phyloP scores from a whole-genome alignment of 2,888 invertebrate genomes.

The Hirtodrosophila confusa region DNA sequence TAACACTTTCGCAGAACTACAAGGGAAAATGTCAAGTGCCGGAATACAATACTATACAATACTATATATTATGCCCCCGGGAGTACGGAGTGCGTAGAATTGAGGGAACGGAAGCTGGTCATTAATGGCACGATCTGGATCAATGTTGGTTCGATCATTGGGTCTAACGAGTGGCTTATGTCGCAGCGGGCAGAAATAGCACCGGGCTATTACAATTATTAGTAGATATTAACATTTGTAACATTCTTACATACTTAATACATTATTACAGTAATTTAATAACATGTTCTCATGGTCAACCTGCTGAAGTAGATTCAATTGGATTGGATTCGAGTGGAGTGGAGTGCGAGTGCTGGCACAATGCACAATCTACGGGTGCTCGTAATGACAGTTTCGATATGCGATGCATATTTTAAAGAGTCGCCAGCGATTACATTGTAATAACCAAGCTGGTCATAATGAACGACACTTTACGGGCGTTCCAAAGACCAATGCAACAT shows the following conservation, averaged over 20 bases:
- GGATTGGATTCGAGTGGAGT: constrained; percentile 43
- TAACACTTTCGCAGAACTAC: constrained; percentile 41
- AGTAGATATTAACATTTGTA: constrained; percentile 80
- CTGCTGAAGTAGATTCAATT: constrained; percentile 58
- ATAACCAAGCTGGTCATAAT: constrained; percentile 59
- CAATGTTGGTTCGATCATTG: constrained; percentile 31
- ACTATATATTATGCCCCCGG: constrained; percentile 1
- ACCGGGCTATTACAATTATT: constrained; percentile 75
- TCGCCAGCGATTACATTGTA: constrained; percentile 68
- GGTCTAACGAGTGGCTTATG: constrained; percentile 44
- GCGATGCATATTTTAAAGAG: constrained; percentile 75
- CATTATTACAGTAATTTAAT: constrained; percentile 81
- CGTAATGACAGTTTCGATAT: constrained; percentile 41
- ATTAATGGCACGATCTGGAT: constrained; percentile 22
- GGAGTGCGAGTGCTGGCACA: constrained; percentile 17
- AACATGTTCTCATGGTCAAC: constrained; percentile 83
- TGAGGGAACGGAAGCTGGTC: constrained; percentile 41
- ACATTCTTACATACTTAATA: constrained; percentile 81
- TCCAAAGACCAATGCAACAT: background rate
- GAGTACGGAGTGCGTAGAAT: constrained; percentile 45
- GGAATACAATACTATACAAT: constrained; percentile 7
- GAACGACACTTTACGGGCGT: constrained; percentile 73
- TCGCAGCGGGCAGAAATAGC: constrained; percentile 39
- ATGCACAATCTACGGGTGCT: constrained; percentile 28
- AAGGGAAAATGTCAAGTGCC: constrained; percentile 61